Percentiles rank a stretch among this genome's conserved stretches.
Evolutionary conservation across 2,113 vertebrate genomes (phyloP).

Genomic region (Isurus oxyrinchus): DNA sequence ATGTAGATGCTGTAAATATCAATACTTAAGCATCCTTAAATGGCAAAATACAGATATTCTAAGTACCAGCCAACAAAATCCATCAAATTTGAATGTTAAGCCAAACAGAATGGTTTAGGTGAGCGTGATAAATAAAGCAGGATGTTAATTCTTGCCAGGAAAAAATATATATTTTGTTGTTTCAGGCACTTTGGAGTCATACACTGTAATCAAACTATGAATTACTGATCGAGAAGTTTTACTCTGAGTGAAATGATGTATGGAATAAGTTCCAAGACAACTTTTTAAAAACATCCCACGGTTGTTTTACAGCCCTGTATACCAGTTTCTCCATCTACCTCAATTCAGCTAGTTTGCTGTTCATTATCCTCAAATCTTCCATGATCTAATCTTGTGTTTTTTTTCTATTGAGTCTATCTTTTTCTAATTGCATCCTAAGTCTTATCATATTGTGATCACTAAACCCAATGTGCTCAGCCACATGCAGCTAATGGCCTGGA

Average conservation of each 20-base stretch:
- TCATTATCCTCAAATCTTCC: background rate
- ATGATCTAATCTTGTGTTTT: background rate
- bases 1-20: background rate
- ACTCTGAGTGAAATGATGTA: background rate
- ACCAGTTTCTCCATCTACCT: background rate
- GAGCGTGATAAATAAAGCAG: background rate
- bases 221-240: background rate
- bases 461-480: background rate
- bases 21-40: background rate
- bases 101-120: background rate
- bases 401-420: background rate
- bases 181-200: background rate
- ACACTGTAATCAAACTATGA: background rate
- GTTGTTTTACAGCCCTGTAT: background rate
- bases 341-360: background rate
- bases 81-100: background rate
- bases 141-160: background rate
- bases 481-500: background rate
- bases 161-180: background rate
- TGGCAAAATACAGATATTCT: background rate
- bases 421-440: background rate
- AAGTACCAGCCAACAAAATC: background rate
- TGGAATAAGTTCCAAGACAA: background rate
- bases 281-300: background rate
- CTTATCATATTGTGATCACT: background rate